Evolutionary conservation across 1,140 invertebrate genomes (phyloP).

Genomic region (Andrena cerasifolii): DNA sequence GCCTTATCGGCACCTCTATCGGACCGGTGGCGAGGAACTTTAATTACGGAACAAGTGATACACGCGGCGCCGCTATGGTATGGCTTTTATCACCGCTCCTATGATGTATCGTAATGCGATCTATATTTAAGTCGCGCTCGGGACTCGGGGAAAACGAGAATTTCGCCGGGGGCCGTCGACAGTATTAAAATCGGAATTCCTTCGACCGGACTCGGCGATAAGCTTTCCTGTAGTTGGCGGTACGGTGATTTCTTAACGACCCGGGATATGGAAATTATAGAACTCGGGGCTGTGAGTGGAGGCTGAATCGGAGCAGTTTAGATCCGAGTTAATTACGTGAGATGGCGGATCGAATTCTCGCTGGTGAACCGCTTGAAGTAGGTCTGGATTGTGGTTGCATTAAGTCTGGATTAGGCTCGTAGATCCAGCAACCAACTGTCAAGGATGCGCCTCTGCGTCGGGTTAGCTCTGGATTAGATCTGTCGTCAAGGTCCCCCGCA

Average conservation of each 20-base stretch:
- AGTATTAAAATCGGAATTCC: slow-evolving; percentile 34
- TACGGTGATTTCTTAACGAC: not conserved
- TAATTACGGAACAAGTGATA: slow-evolving; percentile 67
- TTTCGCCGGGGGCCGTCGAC: not conserved
- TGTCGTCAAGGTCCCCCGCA: not conserved
- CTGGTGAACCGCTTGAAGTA: too few species aligned
- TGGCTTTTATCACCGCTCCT: slow-evolving; percentile 33
- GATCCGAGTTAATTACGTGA: too few species aligned
- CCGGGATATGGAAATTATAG: not conserved
- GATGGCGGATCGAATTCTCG: too few species aligned
- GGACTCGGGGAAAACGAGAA: not conserved
- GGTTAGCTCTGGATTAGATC: too few species aligned
- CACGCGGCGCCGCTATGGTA: not conserved
- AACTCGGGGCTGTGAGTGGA: too few species aligned
- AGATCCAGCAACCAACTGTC: too few species aligned
- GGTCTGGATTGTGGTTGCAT: too few species aligned
- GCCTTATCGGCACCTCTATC: slow-evolving; percentile 66
- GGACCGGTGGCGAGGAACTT: slow-evolving; percentile 66
- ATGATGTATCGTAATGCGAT: slow-evolving; percentile 34
- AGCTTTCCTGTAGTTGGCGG: not conserved
- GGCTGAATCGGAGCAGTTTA: too few species aligned
- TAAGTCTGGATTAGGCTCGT: too few species aligned
- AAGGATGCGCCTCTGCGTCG: too few species aligned
- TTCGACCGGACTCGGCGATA: not conserved
- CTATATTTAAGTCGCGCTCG: slow-evolving; percentile 32